phyloP scores from a whole-genome alignment of 2,113 vertebrate species.

The Bombycilla garrulus region DNA sequence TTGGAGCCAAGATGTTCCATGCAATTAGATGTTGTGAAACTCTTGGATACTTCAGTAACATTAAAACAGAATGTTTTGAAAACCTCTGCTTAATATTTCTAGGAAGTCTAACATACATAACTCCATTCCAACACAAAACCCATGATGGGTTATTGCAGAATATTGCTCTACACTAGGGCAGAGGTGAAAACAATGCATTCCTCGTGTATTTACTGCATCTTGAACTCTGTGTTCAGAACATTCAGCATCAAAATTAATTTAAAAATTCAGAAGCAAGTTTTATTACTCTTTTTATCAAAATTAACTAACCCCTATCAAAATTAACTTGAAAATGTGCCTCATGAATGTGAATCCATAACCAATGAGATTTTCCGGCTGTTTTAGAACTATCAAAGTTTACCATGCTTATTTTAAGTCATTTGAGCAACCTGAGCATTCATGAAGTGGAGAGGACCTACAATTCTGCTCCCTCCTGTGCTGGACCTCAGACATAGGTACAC shows the following conservation, averaged over 20 bases:
- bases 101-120: slow-evolving; percentile 43
- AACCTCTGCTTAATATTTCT: slow-evolving; percentile 53
- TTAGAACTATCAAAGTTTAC: neutral
- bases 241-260: neutral
- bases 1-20: neutral
- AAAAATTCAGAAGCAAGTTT: slow-evolving; percentile 10
- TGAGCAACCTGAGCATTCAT: neutral
- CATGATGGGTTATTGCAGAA: slow-evolving; percentile 12
- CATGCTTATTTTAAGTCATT: neutral
- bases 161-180: slow-evolving; percentile 12
- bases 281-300: neutral
- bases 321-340: neutral
- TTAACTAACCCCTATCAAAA: neutral
- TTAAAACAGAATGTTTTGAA: slow-evolving; percentile 39
- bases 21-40: slow-evolving; percentile 39
- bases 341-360: neutral
- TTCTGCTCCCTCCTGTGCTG: neutral
- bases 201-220: neutral
- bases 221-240: slow-evolving; percentile 52
- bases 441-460: neutral
- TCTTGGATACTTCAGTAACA: neutral
- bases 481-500: fast-evolving
- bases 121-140: slow-evolving; percentile 4
- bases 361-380: neutral
- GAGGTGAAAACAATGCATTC: slow-evolving; percentile 47